Conservation (phyloP, 2,888 invertebrate species). For the Drosophila basisetae region DNA sequence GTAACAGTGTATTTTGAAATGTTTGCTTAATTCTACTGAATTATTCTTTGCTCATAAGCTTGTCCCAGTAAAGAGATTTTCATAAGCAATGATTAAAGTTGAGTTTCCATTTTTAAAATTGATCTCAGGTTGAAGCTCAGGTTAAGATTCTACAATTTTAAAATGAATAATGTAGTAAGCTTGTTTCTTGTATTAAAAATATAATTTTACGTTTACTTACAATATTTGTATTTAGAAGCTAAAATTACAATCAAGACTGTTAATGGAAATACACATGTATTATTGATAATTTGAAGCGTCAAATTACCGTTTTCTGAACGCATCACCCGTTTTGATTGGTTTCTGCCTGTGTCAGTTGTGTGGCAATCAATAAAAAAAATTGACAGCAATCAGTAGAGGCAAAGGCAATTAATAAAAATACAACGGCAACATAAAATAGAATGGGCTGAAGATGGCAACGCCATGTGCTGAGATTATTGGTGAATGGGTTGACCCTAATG, state of each 20-base stretch:
- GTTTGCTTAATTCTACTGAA: neutral
- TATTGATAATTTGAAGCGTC: slow-evolving; percentile 8
- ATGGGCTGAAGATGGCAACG: slow-evolving; percentile 27
- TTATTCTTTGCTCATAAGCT: neutral
- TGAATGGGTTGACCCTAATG: slow-evolving; percentile 14
- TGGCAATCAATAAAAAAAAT: slow-evolving; percentile 65
- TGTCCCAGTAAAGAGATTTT: neutral
- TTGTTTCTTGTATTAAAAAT: neutral
- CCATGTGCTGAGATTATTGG: slow-evolving; percentile 44
- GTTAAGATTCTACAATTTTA: neutral
- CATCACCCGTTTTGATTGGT: slow-evolving; percentile 13
- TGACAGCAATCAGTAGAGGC: slow-evolving; percentile 60
- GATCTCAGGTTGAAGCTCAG: too few species aligned
- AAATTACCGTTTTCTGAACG: slow-evolving; percentile 10
- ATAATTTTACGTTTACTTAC: neutral
- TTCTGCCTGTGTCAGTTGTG: slow-evolving; percentile 14
- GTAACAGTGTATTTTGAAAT: neutral
- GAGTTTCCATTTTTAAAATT: neutral
- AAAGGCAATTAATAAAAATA: slow-evolving; percentile 64
- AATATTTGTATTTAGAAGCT: neutral
- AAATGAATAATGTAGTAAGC: neutral
- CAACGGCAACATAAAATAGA: slow-evolving; percentile 25
- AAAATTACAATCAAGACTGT: neutral
- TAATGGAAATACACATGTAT: slow-evolving; percentile 5
- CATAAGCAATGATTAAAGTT: neutral